Conservation (phyloP, 30 jellyfish, hydroid and myxozoan species). For the Chrysaora quinquecirrha region DNA sequence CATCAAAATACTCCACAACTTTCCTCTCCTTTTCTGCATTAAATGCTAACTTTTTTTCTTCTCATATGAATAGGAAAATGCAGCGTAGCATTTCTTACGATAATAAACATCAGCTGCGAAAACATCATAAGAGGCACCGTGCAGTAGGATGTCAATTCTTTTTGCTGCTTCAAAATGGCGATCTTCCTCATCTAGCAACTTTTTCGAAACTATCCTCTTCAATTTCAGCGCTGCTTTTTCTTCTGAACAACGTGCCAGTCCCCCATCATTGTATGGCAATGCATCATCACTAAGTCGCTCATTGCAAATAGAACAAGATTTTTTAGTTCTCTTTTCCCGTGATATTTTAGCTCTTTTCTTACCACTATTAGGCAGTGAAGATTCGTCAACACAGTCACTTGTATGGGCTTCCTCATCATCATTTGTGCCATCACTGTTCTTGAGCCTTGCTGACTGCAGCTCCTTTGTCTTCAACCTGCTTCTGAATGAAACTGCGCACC, state of each 20-base stretch:
- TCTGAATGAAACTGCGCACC: not conserved
- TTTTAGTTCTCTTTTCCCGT: not conserved
- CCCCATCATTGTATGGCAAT: slow-evolving; percentile 23
- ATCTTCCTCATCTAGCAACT: slow-evolving; percentile 3
- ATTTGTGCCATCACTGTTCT: not conserved
- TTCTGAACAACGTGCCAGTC: slow-evolving; percentile 37
- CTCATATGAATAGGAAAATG: not conserved
- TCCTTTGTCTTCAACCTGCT: not conserved
- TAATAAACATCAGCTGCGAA: slow-evolving; percentile 43
- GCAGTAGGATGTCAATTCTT: slow-evolving; percentile 4
- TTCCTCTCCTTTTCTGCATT: slow-evolving; percentile 3
- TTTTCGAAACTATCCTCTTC: too few relatives aligned
- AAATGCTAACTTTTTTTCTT: not conserved
- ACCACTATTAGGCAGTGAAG: not conserved
- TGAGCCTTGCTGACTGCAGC: not conserved
- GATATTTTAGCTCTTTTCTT: not conserved
- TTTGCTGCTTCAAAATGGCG: too few relatives aligned
- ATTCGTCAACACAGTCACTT: not conserved
- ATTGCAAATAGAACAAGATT: slow-evolving; percentile 15
- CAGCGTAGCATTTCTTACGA: slow-evolving; percentile 31
- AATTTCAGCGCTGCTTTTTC: slow-evolving; percentile 12
- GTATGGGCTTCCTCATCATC: too few relatives aligned
- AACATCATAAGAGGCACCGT: slow-evolving; percentile 17
- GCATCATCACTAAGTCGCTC: not conserved
- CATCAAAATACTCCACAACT: slow-evolving; percentile 19